Evolutionary conservation across 1,140 invertebrate species (phyloP), one percentile per base, ranked within the genome.

Genomic region (Sogatella furcifera): DNA sequence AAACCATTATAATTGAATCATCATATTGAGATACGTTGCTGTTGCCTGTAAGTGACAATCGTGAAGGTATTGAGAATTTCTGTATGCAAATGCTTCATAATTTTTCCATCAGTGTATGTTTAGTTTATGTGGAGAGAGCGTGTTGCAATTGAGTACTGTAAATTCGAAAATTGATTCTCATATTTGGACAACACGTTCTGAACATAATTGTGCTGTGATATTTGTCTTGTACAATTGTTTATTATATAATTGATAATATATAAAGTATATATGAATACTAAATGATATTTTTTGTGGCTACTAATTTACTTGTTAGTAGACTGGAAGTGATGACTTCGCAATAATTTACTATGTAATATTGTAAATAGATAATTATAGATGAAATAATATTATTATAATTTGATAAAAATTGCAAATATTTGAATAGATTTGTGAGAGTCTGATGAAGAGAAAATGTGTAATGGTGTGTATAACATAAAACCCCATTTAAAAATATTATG

Each of bases 171-270:
- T 38, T 38, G 34, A 38, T 13, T 9, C 11, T 38, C 34, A 38
- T 38, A 38, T 10, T 38, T 38, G 1, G 34, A 38, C 34, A 38
- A 38, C 34, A 38, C 34, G 46, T 49, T 49, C 46, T 49, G 46
- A 49, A 49, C 21, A 49, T 49, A 49, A 49, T 49, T 49, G 46
- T 49, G 46, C 46, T 49, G 46, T 49, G 46, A 49, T 49, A 49
- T 22, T 49, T 49, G 46, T 49, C 46, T 49, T 49, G 46, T 49
- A 49, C 46, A 49, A 49, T 49, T 49, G 15, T 19, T 49, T 49
- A 49, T 49, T 49, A 49, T n/a, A n/a, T 49, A 49, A 19, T 19
- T 22, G 46, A 22, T 49, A 49, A 19, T 17, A 49, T 49, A 49
- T 49, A 38, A 38, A 38, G 34, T 38, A 38, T 38, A 38, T 38